Evolutionary conservation across 1,140 invertebrate genomes (phyloP).

Genomic region (Drosophila mojavensis): DNA sequence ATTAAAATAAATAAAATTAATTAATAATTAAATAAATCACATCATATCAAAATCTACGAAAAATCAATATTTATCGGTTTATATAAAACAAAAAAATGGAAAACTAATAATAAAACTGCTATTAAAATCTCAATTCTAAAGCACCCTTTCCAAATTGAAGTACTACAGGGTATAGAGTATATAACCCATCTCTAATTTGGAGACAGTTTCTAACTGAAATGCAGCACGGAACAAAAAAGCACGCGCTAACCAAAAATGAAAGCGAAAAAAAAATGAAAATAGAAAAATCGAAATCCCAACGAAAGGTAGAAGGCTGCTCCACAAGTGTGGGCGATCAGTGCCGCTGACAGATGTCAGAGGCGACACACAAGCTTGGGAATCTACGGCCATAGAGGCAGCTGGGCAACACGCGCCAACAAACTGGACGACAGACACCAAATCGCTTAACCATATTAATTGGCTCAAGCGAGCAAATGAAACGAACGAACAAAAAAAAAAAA

Average conservation of each 20-base stretch:
- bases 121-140: no score
- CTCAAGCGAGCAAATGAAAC: conserved; percentile 51
- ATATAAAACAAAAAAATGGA: no score
- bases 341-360: conserved; percentile 59
- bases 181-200: conserved; percentile 14
- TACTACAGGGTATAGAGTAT: not conserved
- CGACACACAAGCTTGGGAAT: conserved; percentile 47
- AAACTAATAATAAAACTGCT: no score
- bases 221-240: conserved; percentile 28
- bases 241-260: conserved; percentile 11
- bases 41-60: no score
- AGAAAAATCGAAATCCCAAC: not conserved
- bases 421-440: conserved; percentile 54
- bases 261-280: not conserved
- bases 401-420: conserved; percentile 74
- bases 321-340: conserved; percentile 7
- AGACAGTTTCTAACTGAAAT: conserved; percentile 40
- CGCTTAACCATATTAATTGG: conserved; percentile 81
- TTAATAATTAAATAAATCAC: no score
- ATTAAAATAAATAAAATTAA: no score
- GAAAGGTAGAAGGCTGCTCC: conserved; percentile 4
- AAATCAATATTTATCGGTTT: no score
- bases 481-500: no score
- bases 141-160: no score
- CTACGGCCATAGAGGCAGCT: conserved; percentile 49